These are phyloP conservation scores for Urocyon cinereoargenteus DNA, from an alignment of 2,797 vertebrate species.

Conservation along the genomic window DNA sequence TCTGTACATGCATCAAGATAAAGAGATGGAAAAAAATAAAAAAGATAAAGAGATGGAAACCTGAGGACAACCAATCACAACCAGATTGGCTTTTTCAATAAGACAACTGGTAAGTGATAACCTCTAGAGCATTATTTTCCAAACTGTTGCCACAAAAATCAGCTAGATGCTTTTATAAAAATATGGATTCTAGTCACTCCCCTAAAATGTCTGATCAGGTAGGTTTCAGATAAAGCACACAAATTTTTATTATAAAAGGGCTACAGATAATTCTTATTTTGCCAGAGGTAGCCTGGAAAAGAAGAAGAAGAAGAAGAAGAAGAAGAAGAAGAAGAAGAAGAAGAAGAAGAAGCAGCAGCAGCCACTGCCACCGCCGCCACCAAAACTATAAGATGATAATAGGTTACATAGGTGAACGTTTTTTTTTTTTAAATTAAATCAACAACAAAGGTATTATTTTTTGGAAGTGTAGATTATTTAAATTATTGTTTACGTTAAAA, in stretches of 20 bases:
- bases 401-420: neutral
- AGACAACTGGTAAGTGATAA: neutral
- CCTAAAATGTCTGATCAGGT: neutral
- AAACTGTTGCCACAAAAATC: neutral
- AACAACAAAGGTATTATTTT: neutral
- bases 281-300: neutral
- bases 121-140: neutral
- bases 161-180: neutral
- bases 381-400: neutral
- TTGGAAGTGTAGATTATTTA: neutral
- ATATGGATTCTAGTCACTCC: neutral
- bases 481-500: neutral
- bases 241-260: neutral
- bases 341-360: fast-evolving
- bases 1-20: neutral
- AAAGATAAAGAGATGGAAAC: neutral
- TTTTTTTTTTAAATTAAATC: too few species aligned
- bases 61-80: neutral
- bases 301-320: neutral
- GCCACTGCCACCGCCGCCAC: neutral
- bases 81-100: neutral
- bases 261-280: neutral
- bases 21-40: neutral
- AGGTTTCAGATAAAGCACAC: neutral
- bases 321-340: neutral